These are phyloP conservation scores for Alligator sinensis DNA, from an alignment of 2,113 vertebrate species.

Conservation along the genomic window DNA sequence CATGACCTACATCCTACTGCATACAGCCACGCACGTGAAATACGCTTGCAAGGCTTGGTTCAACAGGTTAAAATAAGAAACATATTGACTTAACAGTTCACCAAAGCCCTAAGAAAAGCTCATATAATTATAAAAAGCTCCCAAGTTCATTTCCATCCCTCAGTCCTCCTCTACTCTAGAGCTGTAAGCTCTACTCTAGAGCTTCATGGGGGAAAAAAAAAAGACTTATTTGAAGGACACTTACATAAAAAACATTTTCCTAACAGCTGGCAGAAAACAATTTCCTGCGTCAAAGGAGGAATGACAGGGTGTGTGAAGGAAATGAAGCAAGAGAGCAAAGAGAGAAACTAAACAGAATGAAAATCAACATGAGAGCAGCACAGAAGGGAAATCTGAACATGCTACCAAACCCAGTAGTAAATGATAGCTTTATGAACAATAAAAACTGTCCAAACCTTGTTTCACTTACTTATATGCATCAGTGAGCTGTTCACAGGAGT, in stretches of 20 bases:
- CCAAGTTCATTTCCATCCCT: constrained; percentile 19
- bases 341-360: neutral
- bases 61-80: constrained; percentile 74
- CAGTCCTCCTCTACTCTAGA: constrained; percentile 9
- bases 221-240: neutral
- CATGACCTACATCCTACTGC: constrained; percentile 57
- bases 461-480: neutral
- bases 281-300: neutral
- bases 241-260: neutral
- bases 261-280: neutral
- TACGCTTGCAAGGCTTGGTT: constrained; percentile 36
- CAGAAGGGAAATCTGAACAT: neutral
- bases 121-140: constrained; percentile 55
- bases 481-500: neutral
- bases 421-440: neutral
- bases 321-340: neutral
- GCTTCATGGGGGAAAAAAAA: constrained; percentile 24
- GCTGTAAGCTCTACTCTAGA: neutral
- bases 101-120: constrained; percentile 63
- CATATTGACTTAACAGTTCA: constrained; percentile 64
- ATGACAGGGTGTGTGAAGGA: neutral
- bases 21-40: constrained; percentile 57
- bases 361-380: neutral
- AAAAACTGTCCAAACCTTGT: neutral
- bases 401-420: neutral